phyloP scores from a whole-genome alignment of 2,797 vertebrate genomes.

The Acanthurus leucopareius region DNA sequence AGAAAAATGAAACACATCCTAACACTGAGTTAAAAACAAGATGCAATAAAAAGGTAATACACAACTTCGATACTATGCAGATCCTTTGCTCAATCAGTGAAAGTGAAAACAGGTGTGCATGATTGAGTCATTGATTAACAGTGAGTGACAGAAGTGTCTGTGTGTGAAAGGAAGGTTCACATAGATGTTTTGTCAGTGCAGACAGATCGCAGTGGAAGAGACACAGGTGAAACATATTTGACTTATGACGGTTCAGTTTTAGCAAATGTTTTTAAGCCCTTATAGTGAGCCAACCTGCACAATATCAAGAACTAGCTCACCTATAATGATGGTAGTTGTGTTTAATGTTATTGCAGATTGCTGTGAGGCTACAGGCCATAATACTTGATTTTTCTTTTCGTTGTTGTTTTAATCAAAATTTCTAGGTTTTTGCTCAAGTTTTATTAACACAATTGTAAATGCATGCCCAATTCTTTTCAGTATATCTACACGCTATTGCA shows the following conservation, averaged over 20 bases:
- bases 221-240: slow-evolving; percentile 2
- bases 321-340: background rate
- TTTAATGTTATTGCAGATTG: background rate
- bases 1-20: background rate
- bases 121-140: background rate
- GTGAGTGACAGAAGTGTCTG: background rate
- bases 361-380: background rate
- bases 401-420: too few relatives aligned
- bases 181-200: background rate
- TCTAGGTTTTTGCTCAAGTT: background rate
- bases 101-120: slow-evolving; percentile 8
- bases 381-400: background rate
- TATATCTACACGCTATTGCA: background rate
- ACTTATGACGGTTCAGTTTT: background rate
- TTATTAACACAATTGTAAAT: background rate
- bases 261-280: background rate
- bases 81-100: background rate
- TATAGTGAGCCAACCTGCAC: background rate
- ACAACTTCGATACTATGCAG: background rate
- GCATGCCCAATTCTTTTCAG: too few relatives aligned
- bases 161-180: background rate
- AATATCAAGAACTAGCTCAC: background rate
- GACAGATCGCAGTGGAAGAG: background rate
- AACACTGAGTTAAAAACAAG: too few relatives aligned
- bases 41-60: too few relatives aligned